Conservation (phyloP, 2,888 invertebrate genomes). For the Phorcus lineatus region DNA sequence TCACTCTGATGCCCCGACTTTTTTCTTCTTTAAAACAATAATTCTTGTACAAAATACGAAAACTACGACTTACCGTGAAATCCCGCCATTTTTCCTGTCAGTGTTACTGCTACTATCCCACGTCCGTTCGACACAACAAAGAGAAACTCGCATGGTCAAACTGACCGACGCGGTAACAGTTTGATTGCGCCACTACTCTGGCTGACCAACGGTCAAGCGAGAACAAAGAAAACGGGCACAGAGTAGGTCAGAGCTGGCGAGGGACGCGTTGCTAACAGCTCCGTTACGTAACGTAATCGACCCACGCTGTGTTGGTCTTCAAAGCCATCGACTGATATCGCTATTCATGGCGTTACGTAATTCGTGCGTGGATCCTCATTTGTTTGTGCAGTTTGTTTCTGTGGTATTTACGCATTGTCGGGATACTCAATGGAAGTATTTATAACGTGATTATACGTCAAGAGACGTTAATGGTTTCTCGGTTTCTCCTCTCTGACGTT, state of each 20-base stretch:
- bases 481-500: too few species aligned
- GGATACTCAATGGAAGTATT: background rate
- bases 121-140: background rate
- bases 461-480: too few species aligned
- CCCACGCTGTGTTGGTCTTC: too few species aligned
- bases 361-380: background rate
- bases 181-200: background rate
- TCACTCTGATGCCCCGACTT: background rate
- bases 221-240: background rate
- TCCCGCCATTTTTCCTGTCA: background rate
- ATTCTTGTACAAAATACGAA: background rate
- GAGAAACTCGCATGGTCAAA: background rate
- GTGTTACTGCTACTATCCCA: background rate
- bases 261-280: background rate
- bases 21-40: background rate
- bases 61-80: background rate
- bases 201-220: background rate
- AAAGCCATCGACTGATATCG: background rate
- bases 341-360: background rate
- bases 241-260: background rate
- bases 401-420: background rate
- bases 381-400: background rate
- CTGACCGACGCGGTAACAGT: background rate
- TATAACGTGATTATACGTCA: background rate
- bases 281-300: background rate